These are phyloP conservation scores for Tipula lateralis DNA, from an alignment of 2,888 invertebrate genomes.

Conservation along the genomic window DNA sequence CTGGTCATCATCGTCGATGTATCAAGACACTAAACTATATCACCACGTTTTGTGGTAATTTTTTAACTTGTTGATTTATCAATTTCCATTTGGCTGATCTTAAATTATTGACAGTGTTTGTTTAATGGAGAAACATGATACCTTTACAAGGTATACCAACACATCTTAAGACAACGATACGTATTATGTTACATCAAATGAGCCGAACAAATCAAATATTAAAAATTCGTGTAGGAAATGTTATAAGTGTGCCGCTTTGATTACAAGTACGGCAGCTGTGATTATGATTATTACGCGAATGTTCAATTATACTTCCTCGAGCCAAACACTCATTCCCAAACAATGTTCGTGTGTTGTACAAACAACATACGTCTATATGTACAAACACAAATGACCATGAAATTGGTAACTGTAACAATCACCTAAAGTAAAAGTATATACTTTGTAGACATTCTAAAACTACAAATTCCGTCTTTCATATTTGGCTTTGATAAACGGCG, in stretches of 20 bases:
- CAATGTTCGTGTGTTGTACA: too few species aligned
- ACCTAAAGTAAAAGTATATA: background rate
- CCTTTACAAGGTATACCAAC: background rate
- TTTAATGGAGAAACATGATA: background rate
- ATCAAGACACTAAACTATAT: too few species aligned
- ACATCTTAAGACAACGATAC: background rate
- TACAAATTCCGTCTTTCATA: background rate
- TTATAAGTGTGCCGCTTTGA: background rate
- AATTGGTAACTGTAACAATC: background rate
- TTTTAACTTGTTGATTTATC: background rate
- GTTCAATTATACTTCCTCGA: too few species aligned
- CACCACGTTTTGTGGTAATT: background rate
- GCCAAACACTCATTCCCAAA: background rate
- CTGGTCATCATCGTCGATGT: too few species aligned
- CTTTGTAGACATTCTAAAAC: background rate
- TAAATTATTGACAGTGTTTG: background rate
- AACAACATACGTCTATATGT: background rate
- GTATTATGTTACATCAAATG: background rate
- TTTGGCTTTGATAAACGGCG: background rate
- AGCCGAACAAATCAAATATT: background rate
- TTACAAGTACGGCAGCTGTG: background rate
- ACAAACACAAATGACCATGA: background rate
- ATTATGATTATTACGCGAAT: too few species aligned
- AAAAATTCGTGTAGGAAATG: background rate
- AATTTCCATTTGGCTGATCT: background rate